A percentile compares a stretch with the other conserved stretches of the same genome.
Evolutionary conservation across 92 coral and sea anemone species (phyloP).

Genomic region (Virgularia gustaviana): DNA sequence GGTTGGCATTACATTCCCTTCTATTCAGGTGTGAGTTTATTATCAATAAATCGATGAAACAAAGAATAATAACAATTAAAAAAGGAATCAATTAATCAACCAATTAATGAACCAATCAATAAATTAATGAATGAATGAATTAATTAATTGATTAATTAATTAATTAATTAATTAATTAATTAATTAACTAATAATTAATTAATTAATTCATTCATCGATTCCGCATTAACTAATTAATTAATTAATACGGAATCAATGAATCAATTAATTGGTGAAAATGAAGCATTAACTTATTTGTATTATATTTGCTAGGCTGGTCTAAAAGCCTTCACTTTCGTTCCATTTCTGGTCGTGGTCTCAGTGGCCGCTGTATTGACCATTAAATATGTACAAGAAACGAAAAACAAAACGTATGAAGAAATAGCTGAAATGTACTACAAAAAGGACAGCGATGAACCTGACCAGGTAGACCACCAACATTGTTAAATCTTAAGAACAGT

Average conservation of each 20-base stretch:
- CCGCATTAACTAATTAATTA: too few relatives aligned
- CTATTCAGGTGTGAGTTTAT: neutral
- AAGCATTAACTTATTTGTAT: neutral
- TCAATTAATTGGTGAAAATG: too few relatives aligned
- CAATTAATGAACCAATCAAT: too few relatives aligned
- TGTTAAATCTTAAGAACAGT: neutral
- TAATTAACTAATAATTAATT: too few relatives aligned
- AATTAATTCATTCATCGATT: too few relatives aligned
- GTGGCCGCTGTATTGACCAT: conserved; percentile 2
- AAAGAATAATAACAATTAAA: neutral
- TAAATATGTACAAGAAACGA: conserved; percentile 33
- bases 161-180: too few relatives aligned
- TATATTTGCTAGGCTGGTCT: conserved; percentile 13
- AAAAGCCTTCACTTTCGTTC: conserved; percentile 11
- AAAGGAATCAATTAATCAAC: too few relatives aligned
- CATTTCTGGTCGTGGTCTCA: neutral
- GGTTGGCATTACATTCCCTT: conserved; percentile 6
- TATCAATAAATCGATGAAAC: neutral
- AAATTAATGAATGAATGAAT: too few relatives aligned
- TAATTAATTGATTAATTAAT: too few relatives aligned
- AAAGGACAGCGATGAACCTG: neutral
- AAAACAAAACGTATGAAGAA: conserved; percentile 19
- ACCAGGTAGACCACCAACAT: neutral
- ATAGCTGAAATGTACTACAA: conserved; percentile 25
- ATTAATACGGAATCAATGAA: too few relatives aligned